Conservation (phyloP, 2,113 vertebrate genomes). For the Rhadina sibilatrix region DNA sequence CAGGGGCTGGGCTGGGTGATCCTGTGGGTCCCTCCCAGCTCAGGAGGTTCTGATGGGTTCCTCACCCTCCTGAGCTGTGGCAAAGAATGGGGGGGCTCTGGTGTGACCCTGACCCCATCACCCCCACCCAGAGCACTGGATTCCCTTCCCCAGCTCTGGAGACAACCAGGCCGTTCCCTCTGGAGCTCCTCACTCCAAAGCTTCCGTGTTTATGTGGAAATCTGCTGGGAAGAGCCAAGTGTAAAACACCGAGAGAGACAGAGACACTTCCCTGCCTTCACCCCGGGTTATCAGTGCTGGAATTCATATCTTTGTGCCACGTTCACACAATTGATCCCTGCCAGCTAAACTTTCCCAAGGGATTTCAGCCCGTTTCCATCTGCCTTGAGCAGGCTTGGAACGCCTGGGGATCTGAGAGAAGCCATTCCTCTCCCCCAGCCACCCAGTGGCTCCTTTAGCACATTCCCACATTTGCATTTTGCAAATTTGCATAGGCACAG, state of each 20-base stretch:
- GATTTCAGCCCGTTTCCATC: neutral
- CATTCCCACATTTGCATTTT: neutral
- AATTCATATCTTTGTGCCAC: neutral
- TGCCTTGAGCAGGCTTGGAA: rapidly evolving
- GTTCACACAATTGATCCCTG: neutral
- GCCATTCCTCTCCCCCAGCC: neutral
- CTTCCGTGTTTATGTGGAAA: neutral
- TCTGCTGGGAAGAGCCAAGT: neutral
- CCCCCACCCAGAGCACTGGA: rapidly evolving
- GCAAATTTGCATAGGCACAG: neutral
- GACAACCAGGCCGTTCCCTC: neutral
- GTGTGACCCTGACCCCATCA: neutral
- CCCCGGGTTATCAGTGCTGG: neutral
- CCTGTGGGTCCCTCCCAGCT: neutral
- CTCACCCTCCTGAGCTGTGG: neutral
- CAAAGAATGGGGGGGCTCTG: neutral
- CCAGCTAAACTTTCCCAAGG: neutral
- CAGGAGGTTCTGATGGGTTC: neutral
- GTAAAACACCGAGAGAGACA: neutral
- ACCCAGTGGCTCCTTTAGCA: neutral
- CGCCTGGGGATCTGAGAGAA: neutral
- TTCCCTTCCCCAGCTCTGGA: neutral
- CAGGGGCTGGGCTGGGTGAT: rapidly evolving
- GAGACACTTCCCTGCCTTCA: neutral
- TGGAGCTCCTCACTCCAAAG: neutral